Percentiles rank a stretch among this genome's conserved stretches.
phyloP scores from a whole-genome alignment of 1,140 invertebrate species.

The Aporrectodea caliginosa region DNA sequence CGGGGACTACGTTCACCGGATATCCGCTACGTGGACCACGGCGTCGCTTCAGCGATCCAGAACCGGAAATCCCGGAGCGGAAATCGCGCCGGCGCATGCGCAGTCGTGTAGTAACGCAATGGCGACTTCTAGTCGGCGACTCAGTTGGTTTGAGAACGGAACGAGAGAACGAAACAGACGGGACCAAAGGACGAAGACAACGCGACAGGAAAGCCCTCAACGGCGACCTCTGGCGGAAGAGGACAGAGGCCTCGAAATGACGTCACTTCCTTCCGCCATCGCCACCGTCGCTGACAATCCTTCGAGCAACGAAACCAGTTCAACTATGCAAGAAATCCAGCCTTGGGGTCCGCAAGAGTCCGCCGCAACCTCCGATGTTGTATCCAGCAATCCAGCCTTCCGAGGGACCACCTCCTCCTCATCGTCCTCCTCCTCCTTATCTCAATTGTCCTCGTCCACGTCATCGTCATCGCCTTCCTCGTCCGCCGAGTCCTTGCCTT shows the following conservation, averaged over 20 bases:
- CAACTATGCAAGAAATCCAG: neutral
- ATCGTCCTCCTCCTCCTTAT: neutral
- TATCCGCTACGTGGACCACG: neutral
- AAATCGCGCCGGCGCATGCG: neutral
- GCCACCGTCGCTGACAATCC: neutral
- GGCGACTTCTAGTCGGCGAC: too few species aligned
- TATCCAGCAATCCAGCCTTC: neutral
- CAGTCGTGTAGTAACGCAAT: too few species aligned
- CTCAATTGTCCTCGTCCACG: too few species aligned
- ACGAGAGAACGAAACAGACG: neutral
- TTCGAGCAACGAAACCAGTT: neutral
- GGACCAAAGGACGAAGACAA: neutral
- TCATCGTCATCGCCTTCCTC: neutral
- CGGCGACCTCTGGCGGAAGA: neutral
- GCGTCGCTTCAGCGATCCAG: too few species aligned
- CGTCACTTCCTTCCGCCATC: neutral
- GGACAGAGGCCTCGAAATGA: neutral
- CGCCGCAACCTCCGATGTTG: neutral
- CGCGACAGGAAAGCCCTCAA: too few species aligned
- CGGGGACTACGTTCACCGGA: too few species aligned
- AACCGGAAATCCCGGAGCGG: neutral
- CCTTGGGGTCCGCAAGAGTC: neutral
- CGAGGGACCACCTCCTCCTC: neutral
- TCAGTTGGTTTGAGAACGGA: neutral
- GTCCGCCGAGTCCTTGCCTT: neutral